Percentiles rank a stretch among this genome's conserved stretches.
Conservation (phyloP, 2,888 invertebrate genomes). For the Herminia tarsipennalis region DNA sequence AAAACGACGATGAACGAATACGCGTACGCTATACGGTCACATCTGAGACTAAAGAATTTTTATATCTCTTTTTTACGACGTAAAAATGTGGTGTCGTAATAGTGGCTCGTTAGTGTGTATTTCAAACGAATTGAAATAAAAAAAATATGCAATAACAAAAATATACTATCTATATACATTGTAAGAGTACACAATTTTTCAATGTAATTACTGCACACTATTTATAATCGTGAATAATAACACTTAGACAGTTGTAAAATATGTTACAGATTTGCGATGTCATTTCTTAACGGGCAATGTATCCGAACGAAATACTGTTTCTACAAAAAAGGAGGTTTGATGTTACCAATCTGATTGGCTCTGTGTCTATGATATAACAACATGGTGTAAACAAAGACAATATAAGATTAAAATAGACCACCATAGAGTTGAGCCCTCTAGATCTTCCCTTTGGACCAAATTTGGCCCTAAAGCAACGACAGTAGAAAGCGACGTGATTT, state of each 20-base stretch:
- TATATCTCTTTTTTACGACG: constrained; percentile 44
- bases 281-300: constrained; percentile 36
- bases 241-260: constrained; percentile 60
- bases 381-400: too few species aligned
- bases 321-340: not conserved
- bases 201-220: constrained; percentile 81
- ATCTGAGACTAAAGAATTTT: constrained; percentile 35
- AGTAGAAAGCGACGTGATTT: too few species aligned
- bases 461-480: too few species aligned
- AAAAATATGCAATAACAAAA: constrained; percentile 48
- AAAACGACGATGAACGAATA: constrained; percentile 7
- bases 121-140: constrained; percentile 29
- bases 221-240: constrained; percentile 70
- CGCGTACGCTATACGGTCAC: constrained; percentile 14
- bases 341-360: too few species aligned
- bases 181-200: constrained; percentile 63
- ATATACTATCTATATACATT: constrained; percentile 50
- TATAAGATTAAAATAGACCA: too few species aligned
- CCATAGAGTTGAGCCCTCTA: too few species aligned
- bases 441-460: too few species aligned
- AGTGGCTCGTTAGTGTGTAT: constrained; percentile 27
- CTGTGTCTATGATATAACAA: too few species aligned
- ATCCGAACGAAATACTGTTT: constrained; percentile 3
- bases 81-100: constrained; percentile 28
- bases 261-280: constrained; percentile 50